phyloP scores from a whole-genome alignment of 2,113 vertebrate genomes.

The Lophochroa leadbeateri region DNA sequence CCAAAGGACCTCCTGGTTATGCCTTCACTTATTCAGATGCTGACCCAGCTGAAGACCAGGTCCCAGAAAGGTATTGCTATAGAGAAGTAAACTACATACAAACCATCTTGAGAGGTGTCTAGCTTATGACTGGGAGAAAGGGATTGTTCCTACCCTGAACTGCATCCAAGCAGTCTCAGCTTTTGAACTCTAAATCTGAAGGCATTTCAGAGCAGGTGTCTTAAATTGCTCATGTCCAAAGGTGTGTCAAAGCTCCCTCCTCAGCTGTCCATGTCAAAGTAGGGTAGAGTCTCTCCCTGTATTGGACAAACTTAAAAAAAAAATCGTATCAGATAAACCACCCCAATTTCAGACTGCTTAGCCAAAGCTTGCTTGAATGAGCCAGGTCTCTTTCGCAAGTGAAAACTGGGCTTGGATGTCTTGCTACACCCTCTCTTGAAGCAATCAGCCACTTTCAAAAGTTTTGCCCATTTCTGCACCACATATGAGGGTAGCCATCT shows the following conservation, averaged over 20 bases:
- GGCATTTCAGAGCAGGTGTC: neutral
- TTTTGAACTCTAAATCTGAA: neutral
- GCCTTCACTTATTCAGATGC: neutral
- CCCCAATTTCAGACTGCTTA: neutral
- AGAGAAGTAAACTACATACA: neutral
- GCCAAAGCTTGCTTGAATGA: constrained; percentile 21
- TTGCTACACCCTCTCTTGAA: neutral
- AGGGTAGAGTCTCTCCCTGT: neutral
- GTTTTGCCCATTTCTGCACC: neutral
- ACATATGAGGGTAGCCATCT: neutral
- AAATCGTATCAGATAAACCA: neutral
- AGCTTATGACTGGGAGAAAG: neutral
- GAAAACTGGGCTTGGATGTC: neutral
- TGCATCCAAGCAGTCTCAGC: neutral
- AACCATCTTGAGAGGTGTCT: neutral
- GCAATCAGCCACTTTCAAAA: neutral
- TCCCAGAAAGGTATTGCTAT: neutral
- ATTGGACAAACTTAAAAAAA: neutral
- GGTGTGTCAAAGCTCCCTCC: neutral
- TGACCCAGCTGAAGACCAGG: neutral
- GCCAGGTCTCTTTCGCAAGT: neutral
- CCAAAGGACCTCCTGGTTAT: constrained; percentile 15
- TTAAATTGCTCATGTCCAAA: neutral
- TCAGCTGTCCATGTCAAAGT: neutral
- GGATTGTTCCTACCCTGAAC: neutral